Evolutionary conservation across 2,113 vertebrate genomes (phyloP), one percentile per base, ranked within the genome.

Genomic region (Onychorhynchus coronatus): DNA sequence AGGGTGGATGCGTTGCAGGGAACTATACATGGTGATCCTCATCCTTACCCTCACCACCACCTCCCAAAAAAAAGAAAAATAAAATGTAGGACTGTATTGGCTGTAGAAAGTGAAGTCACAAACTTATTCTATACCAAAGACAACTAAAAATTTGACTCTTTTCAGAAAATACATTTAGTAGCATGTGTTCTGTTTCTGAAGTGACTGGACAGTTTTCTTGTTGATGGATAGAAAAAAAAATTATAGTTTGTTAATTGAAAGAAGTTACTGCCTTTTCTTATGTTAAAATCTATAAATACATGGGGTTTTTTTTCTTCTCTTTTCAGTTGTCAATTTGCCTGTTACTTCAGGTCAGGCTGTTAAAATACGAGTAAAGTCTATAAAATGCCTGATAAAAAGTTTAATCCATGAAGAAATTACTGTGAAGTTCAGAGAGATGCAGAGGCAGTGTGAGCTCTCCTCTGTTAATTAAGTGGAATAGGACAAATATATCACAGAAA

Each of bases 401-500:
- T 72, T 11, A 53, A 27, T 27, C 37, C 47, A 16, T 3, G 2
- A 19, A 41, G 79, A 68, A 59, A n/a, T 63, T 1, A 3, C 21
- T 11, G 44, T n/a, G 63, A 31, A 8, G 12, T 35, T 55, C 16
- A 47, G 44, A 55, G 49, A 42, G 33, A 9, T 14, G 11, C 5
- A 3, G 46, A 41, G 66, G 46, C 74, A 30, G n/a, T 0, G 0
- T 7, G 22, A 58, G 18, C 28, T 13, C 37, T 27, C 7, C 18
- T 18, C 19, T 11, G 19, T 46, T 8, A 14, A 44, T 53, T 19
- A 21, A 16, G 19, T 22, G 47, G 23, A 25, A 39, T 1, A 8
- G 61, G 59, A 30, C 46, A 59, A 47, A 17, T 8, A 8, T 1
- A 8, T 44, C 44, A 37, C 22, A 30, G 35, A 65, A 76, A 39